Evolutionary conservation across 2,113 vertebrate genomes (phyloP), one percentile per base, ranked within the genome.

Genomic region (Etheostoma spectabile): DNA sequence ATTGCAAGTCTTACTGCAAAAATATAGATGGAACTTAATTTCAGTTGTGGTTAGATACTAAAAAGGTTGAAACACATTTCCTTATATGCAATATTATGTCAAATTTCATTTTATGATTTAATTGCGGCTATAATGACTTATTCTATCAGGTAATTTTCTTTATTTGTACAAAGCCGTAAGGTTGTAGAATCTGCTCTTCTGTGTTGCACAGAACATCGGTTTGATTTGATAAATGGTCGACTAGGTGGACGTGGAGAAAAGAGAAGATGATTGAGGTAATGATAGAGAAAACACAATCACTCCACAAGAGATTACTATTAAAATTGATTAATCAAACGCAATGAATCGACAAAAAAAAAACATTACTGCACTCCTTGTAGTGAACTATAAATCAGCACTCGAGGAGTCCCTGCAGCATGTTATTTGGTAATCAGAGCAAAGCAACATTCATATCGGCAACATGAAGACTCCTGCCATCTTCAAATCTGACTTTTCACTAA

Each of bases 261-360:
- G 35, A 64, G 22, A 14, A 30, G 14, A 72, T 71, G 74, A 84
- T 63, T 72, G 65, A 72, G 69, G 83, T 79, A 79, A 86, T 78
- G 55, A 68, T 15, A 63, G 55, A 55, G 30, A 24, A 82, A 65
- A 84, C 45, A 64, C 71, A 79, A 65, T 80, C 71, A 62, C 62
- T 77, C 66, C 14, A 68, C 64, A n/a, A 63, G 56, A 86, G 46
- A 77, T 77, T 45, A 45, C 35, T 49, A 83, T 89, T 86, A 71
- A 82, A 70, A 51, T 3, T 46, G 80, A 88, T 63, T 86, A 63
- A 82, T 74, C 18, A 73, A 62, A 74, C 15, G 60, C 45, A 61
- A 27, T 33, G 42, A 68, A 10, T 61, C 24, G 6, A 24, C 35
- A 38, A 45, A 74, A 38, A 38, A 49, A n/a, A 2, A 82, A 49